Evolutionary conservation across 2,888 invertebrate species (phyloP), one percentile per base, ranked within the genome.

Genomic region (Apamea crenata): DNA sequence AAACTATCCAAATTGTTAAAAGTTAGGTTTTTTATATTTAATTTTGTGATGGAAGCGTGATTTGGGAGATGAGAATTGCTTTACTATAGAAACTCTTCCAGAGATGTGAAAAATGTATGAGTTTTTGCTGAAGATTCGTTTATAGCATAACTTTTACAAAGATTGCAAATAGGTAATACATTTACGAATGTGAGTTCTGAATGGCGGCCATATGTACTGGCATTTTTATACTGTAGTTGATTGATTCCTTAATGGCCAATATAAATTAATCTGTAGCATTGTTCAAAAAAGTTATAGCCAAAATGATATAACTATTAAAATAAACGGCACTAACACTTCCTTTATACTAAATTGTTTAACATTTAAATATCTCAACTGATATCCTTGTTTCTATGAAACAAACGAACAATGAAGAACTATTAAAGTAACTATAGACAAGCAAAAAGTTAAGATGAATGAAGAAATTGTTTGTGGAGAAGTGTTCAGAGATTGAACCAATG

Each of bases 11-110:
- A 91, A 91, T 92, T 90, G 91, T 93, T 93, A 90, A 90, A 86
- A 87, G 88, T 91, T 93, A 93, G 91, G 90, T 93, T 92, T 93
- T 56, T 91, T 92, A 81, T 87, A 90, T 90, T 92, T 92, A 90
- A 88, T 91, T 91, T 89, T 88, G 88, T 87, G 85, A 86, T 84
- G 84, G 71, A 82, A 78, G 78, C 83, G 76, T 84, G 75, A 90
- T 86, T 90, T 90, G 90, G 90, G 90, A 87, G 89, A 89, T 78
- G 56, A 83, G 59, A 77, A 73, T 70, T 81, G 78, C 56, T 75
- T 74, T 36, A 65, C 14, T 36, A 36, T 66, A 63, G 63, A 40
- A 65, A 63, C 32, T 80, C 87, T 73, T 85, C 74, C 73, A 76
- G 21, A 36, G 2, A 67, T 75, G 2, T 75, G 50, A 75, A 61